Percentiles rank a stretch among this genome's conserved stretches.
These are phyloP conservation scores for Zygogramma bicolorata DNA, from an alignment of 2,888 invertebrate species.

Conservation along the genomic window DNA sequence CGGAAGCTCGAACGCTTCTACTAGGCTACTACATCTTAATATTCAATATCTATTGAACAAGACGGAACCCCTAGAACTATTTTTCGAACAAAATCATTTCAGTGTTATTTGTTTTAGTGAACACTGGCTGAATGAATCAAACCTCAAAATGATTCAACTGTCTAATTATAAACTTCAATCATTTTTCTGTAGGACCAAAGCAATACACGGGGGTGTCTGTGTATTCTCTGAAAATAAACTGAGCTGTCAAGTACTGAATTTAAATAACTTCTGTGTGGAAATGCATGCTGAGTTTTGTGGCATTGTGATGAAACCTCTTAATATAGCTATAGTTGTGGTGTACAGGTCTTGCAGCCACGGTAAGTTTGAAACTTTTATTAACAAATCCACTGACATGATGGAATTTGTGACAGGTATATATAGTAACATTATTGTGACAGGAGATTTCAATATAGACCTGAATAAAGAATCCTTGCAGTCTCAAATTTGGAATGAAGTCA, in stretches of 20 bases:
- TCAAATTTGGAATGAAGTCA: no score
- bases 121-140: neutral
- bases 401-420: neutral
- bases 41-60: neutral
- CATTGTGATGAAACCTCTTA: neutral
- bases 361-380: neutral
- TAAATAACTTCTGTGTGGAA: neutral
- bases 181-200: no score
- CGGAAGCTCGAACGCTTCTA: no score
- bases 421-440: neutral
- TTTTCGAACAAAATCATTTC: neutral
- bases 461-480: no score
- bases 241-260: neutral
- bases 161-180: neutral
- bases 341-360: neutral
- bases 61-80: neutral
- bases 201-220: neutral
- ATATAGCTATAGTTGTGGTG: neutral
- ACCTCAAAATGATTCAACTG: neutral
- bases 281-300: neutral
- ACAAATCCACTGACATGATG: no score
- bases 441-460: neutral
- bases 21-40: neutral
- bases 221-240: neutral
- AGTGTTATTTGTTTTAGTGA: no score